Evolutionary conservation across 2,797 vertebrate genomes (phyloP), one percentile per base, ranked within the genome.

Genomic region (Sebastes oblongus): DNA sequence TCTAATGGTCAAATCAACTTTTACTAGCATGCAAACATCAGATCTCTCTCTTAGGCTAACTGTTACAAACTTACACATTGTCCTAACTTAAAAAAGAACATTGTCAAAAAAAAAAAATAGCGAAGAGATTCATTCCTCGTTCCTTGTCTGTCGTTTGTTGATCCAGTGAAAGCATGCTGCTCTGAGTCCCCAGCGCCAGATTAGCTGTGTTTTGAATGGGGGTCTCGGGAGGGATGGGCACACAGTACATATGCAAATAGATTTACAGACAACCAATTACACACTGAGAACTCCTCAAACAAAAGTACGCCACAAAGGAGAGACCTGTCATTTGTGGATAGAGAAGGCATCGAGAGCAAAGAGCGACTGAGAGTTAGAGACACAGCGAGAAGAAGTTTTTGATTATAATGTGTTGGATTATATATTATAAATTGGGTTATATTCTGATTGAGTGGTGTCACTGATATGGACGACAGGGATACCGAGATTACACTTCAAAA

Each of bases 261-360:
- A 84, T 90, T 88, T 86, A 90, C 81, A 89, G 81, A 90, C 86
- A 87, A 88, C 82, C 84, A 90, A 91, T 92, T 93, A 93, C 64
- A 93, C 64, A 80, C 78, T 66, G 74, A 75, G 78, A 89, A 86
- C 77, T 82, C 76, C 74, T 87, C 80, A 88, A 87, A 90, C 77
- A 70, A 80, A 86, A 81, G 46, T 58, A 54, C 54, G 62, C 30
- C 9, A n/a, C 70, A 77, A 58, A 77, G 39, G 50, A 85, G 69
- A 77, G 73, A 78, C 52, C 79, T 86, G 80, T 70, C 73, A 71
- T 68, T 59, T 69, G 46, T 72, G 39, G 9, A 75, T 65, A 27
- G 55, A 74, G 59, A 64, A 62, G 20, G 74, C 13, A 18, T 10
- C 60, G n/a, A 68, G 62, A 76, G 55, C 56, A 71, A 50, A 77